phyloP scores from a whole-genome alignment of 1,140 invertebrate species.

The Danaus melanippus region DNA sequence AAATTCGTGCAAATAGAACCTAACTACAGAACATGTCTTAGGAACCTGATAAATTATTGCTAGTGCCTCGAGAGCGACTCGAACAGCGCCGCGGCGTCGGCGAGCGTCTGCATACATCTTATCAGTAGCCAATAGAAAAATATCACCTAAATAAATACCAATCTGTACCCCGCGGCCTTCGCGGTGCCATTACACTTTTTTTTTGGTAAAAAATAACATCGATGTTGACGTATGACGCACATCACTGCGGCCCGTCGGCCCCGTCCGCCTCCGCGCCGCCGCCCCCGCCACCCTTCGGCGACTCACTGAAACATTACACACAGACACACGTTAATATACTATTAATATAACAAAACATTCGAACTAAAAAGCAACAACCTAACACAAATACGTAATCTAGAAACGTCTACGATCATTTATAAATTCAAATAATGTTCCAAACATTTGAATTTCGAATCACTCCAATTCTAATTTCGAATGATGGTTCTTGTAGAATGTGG shows the following conservation, averaged over 20 bases:
- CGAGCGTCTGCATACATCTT: constrained; percentile 42
- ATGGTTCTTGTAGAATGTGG: no score
- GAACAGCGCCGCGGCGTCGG: constrained; percentile 45
- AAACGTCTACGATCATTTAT: no score
- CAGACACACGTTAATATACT: not conserved
- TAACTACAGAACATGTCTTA: constrained; percentile 71
- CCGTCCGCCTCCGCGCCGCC: constrained; percentile 23
- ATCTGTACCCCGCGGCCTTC: constrained; percentile 35
- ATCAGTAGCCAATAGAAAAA: constrained; percentile 71
- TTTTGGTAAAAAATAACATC: constrained; percentile 62
- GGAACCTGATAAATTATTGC: constrained; percentile 72
- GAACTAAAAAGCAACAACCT: not conserved
- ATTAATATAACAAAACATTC: not conserved
- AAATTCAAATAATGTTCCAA: no score
- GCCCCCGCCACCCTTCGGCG: constrained; percentile 30
- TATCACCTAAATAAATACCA: constrained; percentile 71
- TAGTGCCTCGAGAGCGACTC: constrained; percentile 61
- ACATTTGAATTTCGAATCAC: no score
- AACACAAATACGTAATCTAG: no score
- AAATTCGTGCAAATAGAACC: constrained; percentile 69
- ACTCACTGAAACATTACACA: constrained; percentile 30
- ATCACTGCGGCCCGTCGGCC: constrained; percentile 45
- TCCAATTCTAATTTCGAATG: no score
- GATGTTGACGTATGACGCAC: constrained; percentile 46
- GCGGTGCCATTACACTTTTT: constrained; percentile 35